These are phyloP conservation scores for Sarotherodon lohbergeri DNA, from an alignment of 2,113 vertebrate species.

Conservation along the genomic window DNA sequence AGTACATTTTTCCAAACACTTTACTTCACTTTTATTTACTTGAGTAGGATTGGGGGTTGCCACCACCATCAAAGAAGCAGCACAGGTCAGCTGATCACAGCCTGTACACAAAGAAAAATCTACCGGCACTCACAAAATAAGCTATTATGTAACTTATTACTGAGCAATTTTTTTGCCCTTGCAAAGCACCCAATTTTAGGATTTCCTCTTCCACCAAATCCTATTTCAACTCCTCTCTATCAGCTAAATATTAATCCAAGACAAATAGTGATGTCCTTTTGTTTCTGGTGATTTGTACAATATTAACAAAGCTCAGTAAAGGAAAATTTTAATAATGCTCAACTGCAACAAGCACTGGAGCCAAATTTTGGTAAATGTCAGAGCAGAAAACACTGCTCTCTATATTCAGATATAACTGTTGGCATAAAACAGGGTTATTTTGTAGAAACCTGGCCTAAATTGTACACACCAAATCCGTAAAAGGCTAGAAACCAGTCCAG, in stretches of 20 bases:
- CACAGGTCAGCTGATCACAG: neutral
- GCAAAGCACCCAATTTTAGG: neutral
- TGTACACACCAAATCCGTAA: neutral
- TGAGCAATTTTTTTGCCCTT: neutral
- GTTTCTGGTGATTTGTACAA: neutral
- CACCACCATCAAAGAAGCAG: neutral
- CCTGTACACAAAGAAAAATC: neutral
- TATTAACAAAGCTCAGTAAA: neutral
- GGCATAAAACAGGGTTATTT: neutral
- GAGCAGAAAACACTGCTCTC: neutral
- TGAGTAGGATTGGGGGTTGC: neutral
- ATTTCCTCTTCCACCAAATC: neutral
- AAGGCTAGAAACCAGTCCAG: neutral
- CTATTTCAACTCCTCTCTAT: neutral
- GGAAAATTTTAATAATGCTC: neutral
- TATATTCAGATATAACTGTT: accelerated
- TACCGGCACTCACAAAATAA: neutral
- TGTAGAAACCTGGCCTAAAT: neutral
- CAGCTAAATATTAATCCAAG: neutral
- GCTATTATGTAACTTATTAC: neutral
- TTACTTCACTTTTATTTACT: neutral
- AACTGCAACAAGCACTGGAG: accelerated
- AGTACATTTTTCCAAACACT: neutral
- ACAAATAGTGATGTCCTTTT: neutral
- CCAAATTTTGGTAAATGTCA: neutral